phyloP scores from a whole-genome alignment of 2,888 invertebrate species.

The Thyatira batis region DNA sequence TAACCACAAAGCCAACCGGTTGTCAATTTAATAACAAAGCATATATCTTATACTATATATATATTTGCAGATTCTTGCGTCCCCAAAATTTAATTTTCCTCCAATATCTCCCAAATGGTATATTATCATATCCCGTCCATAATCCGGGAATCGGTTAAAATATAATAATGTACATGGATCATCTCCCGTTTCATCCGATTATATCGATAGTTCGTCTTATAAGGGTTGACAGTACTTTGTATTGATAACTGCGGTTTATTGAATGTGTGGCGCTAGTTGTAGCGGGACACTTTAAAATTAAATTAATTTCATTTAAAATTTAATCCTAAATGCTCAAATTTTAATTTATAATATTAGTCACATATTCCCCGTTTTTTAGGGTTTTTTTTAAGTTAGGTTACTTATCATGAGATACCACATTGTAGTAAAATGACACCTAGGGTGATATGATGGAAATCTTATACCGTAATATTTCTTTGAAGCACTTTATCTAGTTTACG shows the following conservation, averaged over 20 bases:
- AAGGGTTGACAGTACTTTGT: conserved; percentile 25
- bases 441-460: no score
- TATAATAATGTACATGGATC: conserved; percentile 16
- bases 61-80: neutral
- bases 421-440: no score
- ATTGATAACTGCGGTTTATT: conserved; percentile 32
- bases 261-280: conserved; percentile 10
- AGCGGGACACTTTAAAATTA: conserved; percentile 10
- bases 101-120: neutral
- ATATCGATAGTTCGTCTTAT: conserved; percentile 34
- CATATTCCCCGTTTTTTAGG: no score
- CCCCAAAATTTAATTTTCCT: neutral
- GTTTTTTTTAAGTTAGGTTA: no score
- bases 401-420: no score
- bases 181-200: conserved; percentile 20
- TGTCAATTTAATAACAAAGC: no score
- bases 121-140: conserved; percentile 16
- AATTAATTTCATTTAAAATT: no score
- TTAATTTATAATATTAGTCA: no score
- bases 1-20: no score
- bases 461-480: no score
- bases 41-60: neutral
- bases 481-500: no score
- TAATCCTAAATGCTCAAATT: no score
- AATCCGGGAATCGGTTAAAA: conserved; percentile 18